Conservation (phyloP, 2,888 invertebrate genomes). For the Lasioglossum calceatum region DNA sequence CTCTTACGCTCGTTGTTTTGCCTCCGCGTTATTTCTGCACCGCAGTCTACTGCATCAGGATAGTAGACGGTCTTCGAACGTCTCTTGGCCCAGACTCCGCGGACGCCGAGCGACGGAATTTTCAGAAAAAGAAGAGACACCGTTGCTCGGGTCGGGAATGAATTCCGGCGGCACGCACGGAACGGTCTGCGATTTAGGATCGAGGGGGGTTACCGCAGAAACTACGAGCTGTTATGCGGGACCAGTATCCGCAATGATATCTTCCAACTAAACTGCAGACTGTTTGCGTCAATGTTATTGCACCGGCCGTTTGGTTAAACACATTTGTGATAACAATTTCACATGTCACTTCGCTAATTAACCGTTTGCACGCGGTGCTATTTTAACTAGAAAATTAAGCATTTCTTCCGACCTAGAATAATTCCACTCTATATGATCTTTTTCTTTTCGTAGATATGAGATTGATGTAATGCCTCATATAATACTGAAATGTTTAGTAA, state of each 20-base stretch:
- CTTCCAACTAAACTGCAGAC: background rate
- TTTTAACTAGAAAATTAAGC: no score
- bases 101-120: constrained; percentile 57
- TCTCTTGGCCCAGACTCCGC: constrained; percentile 52
- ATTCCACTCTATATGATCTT: no score
- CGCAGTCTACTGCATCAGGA: constrained; percentile 30
- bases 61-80: constrained; percentile 34
- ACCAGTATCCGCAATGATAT: background rate
- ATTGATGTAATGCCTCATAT: no score
- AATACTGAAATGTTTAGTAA: no score
- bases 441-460: no score
- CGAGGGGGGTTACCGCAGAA: background rate
- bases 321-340: no score
- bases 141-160: constrained; percentile 39
- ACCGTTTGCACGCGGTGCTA: no score
- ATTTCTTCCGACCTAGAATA: no score
- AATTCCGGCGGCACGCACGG: constrained; percentile 54
- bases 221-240: background rate
- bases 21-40: constrained; percentile 43
- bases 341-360: no score
- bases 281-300: background rate
- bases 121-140: constrained; percentile 18
- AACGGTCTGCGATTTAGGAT: constrained; percentile 14
- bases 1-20: constrained; percentile 19
- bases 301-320: no score